Evolutionary conservation across 2,888 invertebrate genomes (phyloP), one percentile per base, ranked within the genome.

Genomic region (Hofmannophila pseudospretella): DNA sequence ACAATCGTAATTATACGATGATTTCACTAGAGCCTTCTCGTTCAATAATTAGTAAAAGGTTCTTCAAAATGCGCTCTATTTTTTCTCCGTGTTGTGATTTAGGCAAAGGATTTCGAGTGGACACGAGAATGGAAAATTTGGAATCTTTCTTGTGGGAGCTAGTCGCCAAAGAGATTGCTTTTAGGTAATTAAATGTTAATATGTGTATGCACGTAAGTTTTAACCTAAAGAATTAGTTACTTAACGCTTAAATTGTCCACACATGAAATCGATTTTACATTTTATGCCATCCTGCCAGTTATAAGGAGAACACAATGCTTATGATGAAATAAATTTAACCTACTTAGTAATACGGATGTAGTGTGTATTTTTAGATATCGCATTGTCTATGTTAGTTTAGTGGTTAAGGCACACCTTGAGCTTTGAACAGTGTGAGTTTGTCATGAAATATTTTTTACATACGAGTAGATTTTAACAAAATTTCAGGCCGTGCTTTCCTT

Each of bases 331-430:
- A 80, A 76, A 75, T 67, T 74, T 67, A 69, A 66, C 81, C 82
- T 84, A 85, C 71, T 72, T 82, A 86, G 82, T 55, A 62, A 16
- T 82, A 84, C 61, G 70, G 65, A 63, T 51, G 82, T 85, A 85
- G 84, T 75, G 63, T 75, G 85, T 85, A 85, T 86, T 85, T 85
- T 85, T 85, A 86, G 85, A 84, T 75, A 82, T 79, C 45, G 81
- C 85, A 79, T 86, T 84, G 80, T 82, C 75, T 84, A 84, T 73
- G 82, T 86, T 84, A 82, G 81, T 67, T 56, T 85, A 85, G 85
- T 78, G 54, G 48, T 65, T 84, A 82, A 84, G 80, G 56, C 63
- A 81, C 80, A 78, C 70, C 66, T 80, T 82, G 86, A 86, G 86
- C 86, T 86, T 85, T 66, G 67, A 71, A 77, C 78, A 67, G 70